Base-by-base conservation (phyloP, 2,113 vertebrate genomes). In the Pelobates fuscus region DNA sequence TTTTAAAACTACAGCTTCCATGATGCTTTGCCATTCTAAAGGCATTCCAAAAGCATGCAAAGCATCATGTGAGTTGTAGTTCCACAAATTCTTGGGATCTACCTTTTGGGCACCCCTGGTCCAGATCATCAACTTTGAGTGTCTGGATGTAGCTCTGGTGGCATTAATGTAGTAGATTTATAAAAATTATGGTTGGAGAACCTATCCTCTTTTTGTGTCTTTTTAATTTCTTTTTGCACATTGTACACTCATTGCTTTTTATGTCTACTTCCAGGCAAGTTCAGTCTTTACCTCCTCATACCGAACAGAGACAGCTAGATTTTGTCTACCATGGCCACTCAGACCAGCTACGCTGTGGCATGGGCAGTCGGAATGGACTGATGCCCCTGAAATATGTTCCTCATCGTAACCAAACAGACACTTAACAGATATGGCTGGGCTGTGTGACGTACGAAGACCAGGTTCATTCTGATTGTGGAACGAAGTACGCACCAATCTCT, bases 221-320 rank as follows among this genome's bases (percentile, higher is more conserved):
- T 37, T 37, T 37, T 37, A 10, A 10, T 37, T 10, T 37, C 32
- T 37, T 37, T 37, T 5, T 6, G 32, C 32, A 6, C 32, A 37
- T 37, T 37, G 32, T 37, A 5, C 32, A 6, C 32, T 37, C 32
- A 6, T 37, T 5, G 32, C 83, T 30, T n/a, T 32, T 62, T 8
- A 18, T 18, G 11, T 62, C 26, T 5, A 26, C 66, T 71, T 18
- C 25, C 89, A 98, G 97, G 2, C 88, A 94, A 73, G 95, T 96
- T 18, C 93, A 93, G 80, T 94, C 96, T 0, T 80, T 96, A 73
- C 96, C 95, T 79, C 95, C 97, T 86, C 96, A 95, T 80, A 89
- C 94, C 0, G 94, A 96, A 83, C 85, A 90, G 0, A 95, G 93
- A 55, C 97, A 97, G 73, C 93, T 97, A 82, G 96, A 96, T 89